Evolutionary conservation across 1,140 invertebrate species (phyloP), one percentile per base, ranked within the genome.

Genomic region (Nebria ingens): DNA sequence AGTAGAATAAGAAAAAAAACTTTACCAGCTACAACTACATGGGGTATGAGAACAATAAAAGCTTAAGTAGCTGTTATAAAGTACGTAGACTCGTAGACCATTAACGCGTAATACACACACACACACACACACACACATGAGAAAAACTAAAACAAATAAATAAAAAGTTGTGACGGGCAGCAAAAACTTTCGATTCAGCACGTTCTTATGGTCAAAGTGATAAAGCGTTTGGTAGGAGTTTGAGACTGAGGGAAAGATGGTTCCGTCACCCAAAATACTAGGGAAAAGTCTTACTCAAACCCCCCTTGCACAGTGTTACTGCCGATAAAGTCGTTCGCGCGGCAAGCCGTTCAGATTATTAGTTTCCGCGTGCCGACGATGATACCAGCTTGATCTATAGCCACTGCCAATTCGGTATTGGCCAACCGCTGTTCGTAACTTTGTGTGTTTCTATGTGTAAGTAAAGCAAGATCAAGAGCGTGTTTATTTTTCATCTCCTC

Each of bases 101-200:
- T 45, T 45, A 45, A 45, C 40, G 17, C 40, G 15, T 4, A 45
- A 4, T 9, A 4, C 6, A 45, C 9, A 17, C 6, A 12, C 6
- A 3, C 9, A 17, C 40, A 17, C 40, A 17, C 3, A 45, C 6
- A 3, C 9, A 45, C 9, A 45, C 40, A 17, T 12, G 17, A 45
- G 17, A 45, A 45, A 45, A 45, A 45, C 40, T 45, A 45, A 45
- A 45, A 45, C 40, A 45, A 54, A 60, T 60, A 60, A 60, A 60
- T 60, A 60, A 61, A 61, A 61, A 61, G 25, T 59, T 59, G 54
- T 50, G 56, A 54, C 56, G 55, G 56, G 52, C 51, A n/a, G n/a
- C n/a, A 49, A 51, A 21, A 51, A 55, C 4, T 54, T 58, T 55
- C 38, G 52, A 58, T 51, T 45, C 34, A 29, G 40, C 40, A 45